Evolutionary conservation across 2,888 invertebrate species (phyloP), one percentile per base, ranked within the genome.

Genomic region (Leptopilina myrica): DNA sequence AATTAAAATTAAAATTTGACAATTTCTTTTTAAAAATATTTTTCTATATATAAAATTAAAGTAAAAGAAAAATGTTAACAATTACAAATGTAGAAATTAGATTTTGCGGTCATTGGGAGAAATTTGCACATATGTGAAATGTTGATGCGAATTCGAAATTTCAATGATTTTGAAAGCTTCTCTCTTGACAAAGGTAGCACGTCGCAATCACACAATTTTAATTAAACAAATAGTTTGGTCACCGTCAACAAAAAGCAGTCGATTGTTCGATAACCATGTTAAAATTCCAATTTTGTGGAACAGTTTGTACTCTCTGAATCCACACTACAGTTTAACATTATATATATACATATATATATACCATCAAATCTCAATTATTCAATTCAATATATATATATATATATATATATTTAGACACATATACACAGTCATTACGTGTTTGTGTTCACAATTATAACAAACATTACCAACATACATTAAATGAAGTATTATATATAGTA

Each of bases 261-360:
- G 46, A 66, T 53, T 53, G 53, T 69, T 69, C 69, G 53, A 33
- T 69, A 33, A 69, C 49, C 49, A 53, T 53, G 69, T 69, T 53
- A 53, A 69, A 69, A 69, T 69, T 69, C 14, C 46, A 33, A 56
- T 73, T 73, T 73, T 73, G 69, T 8, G 26, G 69, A 73, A 46
- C 20, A 73, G 56, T 73, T 56, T 40, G n/a, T 26, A 14, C n/a
- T 33, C n/a, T 14, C 53, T 56, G 5, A 7, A 7, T 14, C 69
- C 33, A n/a, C n/a, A 49, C 49, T 49, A 49, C 2, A 49, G 49
- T 49, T 12, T 49, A 49, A 49, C 9, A 49, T 49, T 49, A 49
- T 12, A 49, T 49, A 49, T 49, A 49, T n/a, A n/a, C 11, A 49
- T 49, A 49, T 49, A 49, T 49, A 49, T 12, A 33, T 73, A 56